Conservation (phyloP, 64 coral and sea anemone genomes). For the Astreopora myriophthalma region DNA sequence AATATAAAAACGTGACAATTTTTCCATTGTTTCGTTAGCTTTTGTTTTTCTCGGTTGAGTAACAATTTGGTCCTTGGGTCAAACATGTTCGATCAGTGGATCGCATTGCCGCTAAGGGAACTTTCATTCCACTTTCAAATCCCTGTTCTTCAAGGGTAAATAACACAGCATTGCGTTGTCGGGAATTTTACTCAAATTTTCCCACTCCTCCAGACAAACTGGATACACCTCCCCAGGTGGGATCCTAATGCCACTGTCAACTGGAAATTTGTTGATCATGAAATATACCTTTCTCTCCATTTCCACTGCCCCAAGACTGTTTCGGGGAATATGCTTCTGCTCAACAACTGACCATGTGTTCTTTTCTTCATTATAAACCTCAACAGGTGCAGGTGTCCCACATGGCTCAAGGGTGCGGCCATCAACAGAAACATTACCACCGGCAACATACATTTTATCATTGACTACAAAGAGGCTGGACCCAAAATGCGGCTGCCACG, state of each 20-base stretch:
- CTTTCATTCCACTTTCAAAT: neutral
- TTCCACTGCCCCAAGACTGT: constrained; percentile 32
- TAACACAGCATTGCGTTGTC: neutral
- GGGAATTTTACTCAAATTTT: neutral
- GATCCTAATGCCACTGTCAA: constrained; percentile 40
- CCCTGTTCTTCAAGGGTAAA: neutral
- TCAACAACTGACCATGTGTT: neutral
- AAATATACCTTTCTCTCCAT: constrained; percentile 17
- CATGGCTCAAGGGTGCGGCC: accelerated
- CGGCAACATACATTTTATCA: neutral
- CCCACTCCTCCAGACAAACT: neutral
- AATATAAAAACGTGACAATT: no score
- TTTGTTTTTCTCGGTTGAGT: neutral
- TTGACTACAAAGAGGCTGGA: constrained; percentile 10
- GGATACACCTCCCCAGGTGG: constrained; percentile 38
- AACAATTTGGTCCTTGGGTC: no score
- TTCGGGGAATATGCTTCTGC: constrained; percentile 37
- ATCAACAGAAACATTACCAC: neutral
- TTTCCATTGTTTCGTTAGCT: no score
- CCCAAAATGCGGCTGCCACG: neutral
- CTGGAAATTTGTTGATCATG: neutral
- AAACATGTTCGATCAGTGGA: neutral
- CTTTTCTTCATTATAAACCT: constrained; percentile 13
- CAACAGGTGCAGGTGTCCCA: neutral
- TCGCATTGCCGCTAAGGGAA: neutral